phyloP scores from a whole-genome alignment of 2,888 invertebrate species.

The Scelioninae gen. 1 region DNA sequence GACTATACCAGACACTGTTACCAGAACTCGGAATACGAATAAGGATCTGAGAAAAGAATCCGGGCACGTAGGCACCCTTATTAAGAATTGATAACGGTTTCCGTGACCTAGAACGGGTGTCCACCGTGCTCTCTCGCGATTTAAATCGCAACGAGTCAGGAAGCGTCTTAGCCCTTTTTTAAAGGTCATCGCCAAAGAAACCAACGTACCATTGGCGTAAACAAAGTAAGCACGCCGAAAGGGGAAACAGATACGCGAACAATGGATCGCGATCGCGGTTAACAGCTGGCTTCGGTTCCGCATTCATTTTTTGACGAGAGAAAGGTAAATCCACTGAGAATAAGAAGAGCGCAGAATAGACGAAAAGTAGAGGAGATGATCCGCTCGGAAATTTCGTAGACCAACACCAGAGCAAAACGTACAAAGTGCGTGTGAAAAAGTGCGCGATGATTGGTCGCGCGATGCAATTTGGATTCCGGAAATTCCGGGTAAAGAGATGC shows the following conservation, averaged over 20 bases:
- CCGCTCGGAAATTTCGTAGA: constrained; percentile 10
- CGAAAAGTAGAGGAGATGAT: constrained; percentile 31
- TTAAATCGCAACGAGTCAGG: constrained; percentile 75
- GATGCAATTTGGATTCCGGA: constrained; percentile 74
- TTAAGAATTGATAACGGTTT: constrained; percentile 74
- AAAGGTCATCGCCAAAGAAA: constrained; percentile 69
- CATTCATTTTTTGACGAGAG: constrained; percentile 64
- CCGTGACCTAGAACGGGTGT: constrained; percentile 75
- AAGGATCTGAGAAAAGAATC: not conserved
- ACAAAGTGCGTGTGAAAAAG: constrained; percentile 43
- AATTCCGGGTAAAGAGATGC: constrained; percentile 70
- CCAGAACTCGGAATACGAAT: too few species aligned
- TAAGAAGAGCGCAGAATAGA: constrained; percentile 21
- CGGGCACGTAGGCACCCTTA: constrained; percentile 13
- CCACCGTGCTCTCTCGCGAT: constrained; percentile 52
- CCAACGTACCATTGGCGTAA: constrained; percentile 70
- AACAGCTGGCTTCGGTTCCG: constrained; percentile 72
- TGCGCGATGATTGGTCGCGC: constrained; percentile 69
- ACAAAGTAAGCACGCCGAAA: constrained; percentile 56
- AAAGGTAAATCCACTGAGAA: constrained; percentile 41
- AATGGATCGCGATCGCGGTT: constrained; percentile 69
- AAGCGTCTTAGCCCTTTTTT: constrained; percentile 74
- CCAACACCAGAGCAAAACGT: not conserved
- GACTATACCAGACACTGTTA: too few species aligned
- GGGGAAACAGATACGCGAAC: constrained; percentile 69